Conservation (phyloP, 1,140 invertebrate genomes). For the Caenorhabditis latens region DNA sequence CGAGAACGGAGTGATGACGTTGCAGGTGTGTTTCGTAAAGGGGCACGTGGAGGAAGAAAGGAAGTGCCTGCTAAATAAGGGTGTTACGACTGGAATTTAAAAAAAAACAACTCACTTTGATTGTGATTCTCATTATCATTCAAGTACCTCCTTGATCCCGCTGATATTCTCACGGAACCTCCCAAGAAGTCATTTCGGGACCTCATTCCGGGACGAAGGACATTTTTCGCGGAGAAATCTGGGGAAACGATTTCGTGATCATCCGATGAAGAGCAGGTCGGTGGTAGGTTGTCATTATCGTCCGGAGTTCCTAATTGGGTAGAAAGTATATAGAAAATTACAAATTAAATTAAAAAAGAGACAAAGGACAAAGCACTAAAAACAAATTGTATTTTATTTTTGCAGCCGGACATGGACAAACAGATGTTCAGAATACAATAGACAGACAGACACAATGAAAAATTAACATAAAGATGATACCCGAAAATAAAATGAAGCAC, state of each 20-base stretch:
- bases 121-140: slow-evolving; percentile 27
- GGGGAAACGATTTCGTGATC: slow-evolving; percentile 58
- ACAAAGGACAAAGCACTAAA: slow-evolving; percentile 37
- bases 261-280: slow-evolving; percentile 60
- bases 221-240: neutral
- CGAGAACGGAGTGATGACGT: slow-evolving; percentile 50
- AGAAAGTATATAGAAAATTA: neutral
- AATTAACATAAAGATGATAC: neutral
- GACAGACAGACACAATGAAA: neutral
- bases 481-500: neutral
- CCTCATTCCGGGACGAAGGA: neutral
- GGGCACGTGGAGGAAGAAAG: slow-evolving; percentile 56
- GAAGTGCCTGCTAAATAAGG: neutral
- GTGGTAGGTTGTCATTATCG: slow-evolving; percentile 47
- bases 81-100: no score
- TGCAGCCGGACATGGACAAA: slow-evolving; percentile 5
- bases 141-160: neutral
- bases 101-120: neutral
- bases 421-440: neutral
- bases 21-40: slow-evolving; percentile 50
- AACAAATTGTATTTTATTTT: neutral
- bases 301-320: slow-evolving; percentile 33
- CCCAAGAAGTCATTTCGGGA: slow-evolving; percentile 45
- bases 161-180: slow-evolving; percentile 52
- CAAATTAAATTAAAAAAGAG: neutral